Conservation (phyloP, 2,888 invertebrate species). For the Hypselothyrea guttata region DNA sequence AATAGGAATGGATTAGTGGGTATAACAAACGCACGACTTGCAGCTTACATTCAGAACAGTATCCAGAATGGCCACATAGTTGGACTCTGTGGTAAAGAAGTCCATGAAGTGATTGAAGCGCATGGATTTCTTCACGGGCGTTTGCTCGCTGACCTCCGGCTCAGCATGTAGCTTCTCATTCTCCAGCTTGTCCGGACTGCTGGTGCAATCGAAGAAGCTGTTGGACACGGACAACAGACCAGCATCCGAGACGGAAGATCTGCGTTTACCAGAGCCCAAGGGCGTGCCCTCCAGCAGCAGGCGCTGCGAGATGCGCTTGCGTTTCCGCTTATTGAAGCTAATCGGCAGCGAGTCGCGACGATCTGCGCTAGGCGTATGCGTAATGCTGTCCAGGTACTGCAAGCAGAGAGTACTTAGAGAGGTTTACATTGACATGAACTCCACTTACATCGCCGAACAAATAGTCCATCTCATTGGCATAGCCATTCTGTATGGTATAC, state of each 20-base stretch:
- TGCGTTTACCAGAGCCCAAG: constrained; percentile 85
- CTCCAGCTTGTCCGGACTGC: constrained; percentile 88
- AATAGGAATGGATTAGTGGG: too few species aligned
- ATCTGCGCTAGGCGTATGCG: constrained; percentile 82
- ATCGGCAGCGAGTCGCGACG: constrained; percentile 85
- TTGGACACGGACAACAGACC: constrained; percentile 91
- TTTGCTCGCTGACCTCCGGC: constrained; percentile 72
- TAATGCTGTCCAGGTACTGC: constrained; percentile 82
- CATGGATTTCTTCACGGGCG: constrained; percentile 81
- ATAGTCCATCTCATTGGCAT: constrained; percentile 95
- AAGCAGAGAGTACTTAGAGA: not conserved
- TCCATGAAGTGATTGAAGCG: constrained; percentile 87
- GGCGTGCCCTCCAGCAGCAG: constrained; percentile 81
- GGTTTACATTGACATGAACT: not conserved
- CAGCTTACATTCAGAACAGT: constrained; percentile 92
- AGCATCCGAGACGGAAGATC: constrained; percentile 93
- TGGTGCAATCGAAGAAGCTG: constrained; percentile 94
- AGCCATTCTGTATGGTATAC: constrained; percentile 98
- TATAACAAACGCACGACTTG: too few species aligned
- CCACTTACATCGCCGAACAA: constrained; percentile 91
- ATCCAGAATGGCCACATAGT: constrained; percentile 97
- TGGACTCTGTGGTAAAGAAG: constrained; percentile 97
- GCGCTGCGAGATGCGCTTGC: constrained; percentile 87
- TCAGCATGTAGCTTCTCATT: constrained; percentile 76
- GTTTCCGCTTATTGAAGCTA: constrained; percentile 86